Base-by-base conservation (phyloP, 2,797 vertebrate genomes). In the Chaetodon trifasciatus region DNA sequence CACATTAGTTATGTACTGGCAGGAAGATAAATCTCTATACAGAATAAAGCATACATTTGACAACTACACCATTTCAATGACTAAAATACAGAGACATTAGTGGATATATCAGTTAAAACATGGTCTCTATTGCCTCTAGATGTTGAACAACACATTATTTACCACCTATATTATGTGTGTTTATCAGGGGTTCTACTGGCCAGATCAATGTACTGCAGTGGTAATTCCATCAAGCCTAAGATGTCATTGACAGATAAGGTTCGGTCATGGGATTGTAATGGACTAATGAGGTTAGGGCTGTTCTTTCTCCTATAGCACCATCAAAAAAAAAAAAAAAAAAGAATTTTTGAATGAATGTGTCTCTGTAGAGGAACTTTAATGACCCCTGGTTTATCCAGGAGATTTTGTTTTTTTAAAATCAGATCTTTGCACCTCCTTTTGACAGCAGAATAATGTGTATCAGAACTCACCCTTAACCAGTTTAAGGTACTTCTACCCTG, bases 261-360 rank as follows among this genome's bases (percentile, higher is more conserved):
- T 32, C 39, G 32, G 50, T 60, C 57, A 50, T 58, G 11, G 50
- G 40, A 44, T n/a, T 64, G 15, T 0, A 13, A 57, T 23, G 62
- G 64, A 44, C 28, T 55, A 65, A 73, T 39, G 7, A 71, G 47
- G 70, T 74, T 57, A 55, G 50, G 35, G 12, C 74, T 61, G 19
- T 65, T 62, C 44, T 19, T 3, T n/a, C 46, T 66, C 61, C 66
- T 10, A 6, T 46, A 39, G 46, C 47, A 32, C 28, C 28, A 32
- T 32, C 28, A 32, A 32, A 32, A n/a, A n/a, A n/a, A n/a, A n/a
- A n/a, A n/a, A 39, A 58, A 44, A 62, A 23, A 66, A n/a, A 56
- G 3, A 15, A 19, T 52, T 65, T 52, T 53, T 62, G 50, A 74
- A 72, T 40, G 24, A 75, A 75, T 65, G 56, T 50, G 70, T 56